Evolutionary conservation across 2,113 vertebrate genomes (phyloP).

Genomic region (Sturnira hondurensis): DNA sequence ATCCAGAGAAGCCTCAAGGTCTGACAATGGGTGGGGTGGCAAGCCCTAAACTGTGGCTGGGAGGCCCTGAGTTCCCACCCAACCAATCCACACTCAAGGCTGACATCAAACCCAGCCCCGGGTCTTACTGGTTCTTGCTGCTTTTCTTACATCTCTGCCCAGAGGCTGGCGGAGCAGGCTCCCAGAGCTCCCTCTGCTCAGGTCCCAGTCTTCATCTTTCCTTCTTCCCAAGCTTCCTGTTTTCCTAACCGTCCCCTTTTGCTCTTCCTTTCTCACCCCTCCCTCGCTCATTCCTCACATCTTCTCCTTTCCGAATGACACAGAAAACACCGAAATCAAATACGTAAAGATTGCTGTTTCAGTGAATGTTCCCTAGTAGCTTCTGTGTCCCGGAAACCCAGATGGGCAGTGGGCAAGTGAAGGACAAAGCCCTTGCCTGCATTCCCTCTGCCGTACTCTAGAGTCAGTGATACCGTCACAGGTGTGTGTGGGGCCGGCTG

Average conservation of each 20-base stretch:
- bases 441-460: neutral
- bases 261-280: neutral
- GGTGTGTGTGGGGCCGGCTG: too few species aligned
- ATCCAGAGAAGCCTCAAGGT: accelerated
- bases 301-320: neutral
- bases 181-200: neutral
- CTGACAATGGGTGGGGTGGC: accelerated
- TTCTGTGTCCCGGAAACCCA: accelerated
- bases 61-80: too few species aligned
- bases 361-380: neutral
- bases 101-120: neutral
- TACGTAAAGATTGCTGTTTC: neutral
- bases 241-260: neutral
- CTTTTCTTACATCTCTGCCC: neutral
- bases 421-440: neutral
- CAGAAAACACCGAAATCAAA: neutral
- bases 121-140: neutral
- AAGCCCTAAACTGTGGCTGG: accelerated
- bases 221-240: neutral
- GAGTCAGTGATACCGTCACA: neutral
- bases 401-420: neutral
- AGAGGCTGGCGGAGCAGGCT: accelerated
- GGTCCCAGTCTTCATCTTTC: too few species aligned
- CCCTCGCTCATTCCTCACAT: neutral
- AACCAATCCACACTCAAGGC: neutral